Evolutionary conservation across 2,113 vertebrate genomes (phyloP).

Genomic region (Cervus canadensis): DNA sequence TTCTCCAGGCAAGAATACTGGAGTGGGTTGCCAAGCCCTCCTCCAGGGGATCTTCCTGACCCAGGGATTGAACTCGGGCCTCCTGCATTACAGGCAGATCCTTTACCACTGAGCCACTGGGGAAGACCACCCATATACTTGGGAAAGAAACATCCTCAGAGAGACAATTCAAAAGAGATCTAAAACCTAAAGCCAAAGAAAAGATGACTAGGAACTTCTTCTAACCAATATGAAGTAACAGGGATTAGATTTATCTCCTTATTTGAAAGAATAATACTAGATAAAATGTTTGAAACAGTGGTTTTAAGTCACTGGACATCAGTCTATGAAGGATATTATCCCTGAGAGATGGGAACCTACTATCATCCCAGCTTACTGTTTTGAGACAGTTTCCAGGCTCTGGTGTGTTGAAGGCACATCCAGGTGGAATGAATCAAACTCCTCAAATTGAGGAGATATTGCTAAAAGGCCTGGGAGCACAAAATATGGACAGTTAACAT

Average conservation of each 20-base stretch:
- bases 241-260: neutral
- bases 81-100: neutral
- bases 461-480: neutral
- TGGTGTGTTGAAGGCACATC: neutral
- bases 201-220: neutral
- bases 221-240: neutral
- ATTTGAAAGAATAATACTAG: neutral
- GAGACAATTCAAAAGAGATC: neutral
- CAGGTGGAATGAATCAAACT: neutral
- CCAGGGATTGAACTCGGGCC: neutral
- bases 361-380: neutral
- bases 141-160: conserved; percentile 4
- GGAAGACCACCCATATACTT: neutral
- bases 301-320: neutral
- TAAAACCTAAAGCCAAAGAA: neutral
- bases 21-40: neutral
- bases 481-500: neutral
- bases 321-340: neutral
- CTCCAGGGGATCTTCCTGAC: neutral
- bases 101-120: neutral
- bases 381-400: neutral
- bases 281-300: neutral
- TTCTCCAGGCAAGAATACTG: neutral
- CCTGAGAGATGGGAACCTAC: neutral
- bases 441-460: neutral